Conservation (phyloP, 2,797 vertebrate genomes). For the Gymnopithys bicolor region DNA sequence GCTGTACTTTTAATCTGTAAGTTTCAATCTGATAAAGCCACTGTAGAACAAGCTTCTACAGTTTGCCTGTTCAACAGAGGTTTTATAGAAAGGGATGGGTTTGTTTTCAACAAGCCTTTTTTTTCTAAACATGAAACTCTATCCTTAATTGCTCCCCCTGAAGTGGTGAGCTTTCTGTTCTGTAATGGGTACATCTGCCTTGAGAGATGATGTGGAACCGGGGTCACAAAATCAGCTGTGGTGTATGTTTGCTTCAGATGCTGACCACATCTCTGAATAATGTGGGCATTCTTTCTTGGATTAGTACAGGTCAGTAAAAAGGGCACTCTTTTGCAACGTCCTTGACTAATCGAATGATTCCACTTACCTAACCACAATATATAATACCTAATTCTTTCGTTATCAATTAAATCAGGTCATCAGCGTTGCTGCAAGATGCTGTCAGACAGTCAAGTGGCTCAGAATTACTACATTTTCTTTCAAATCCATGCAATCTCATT, state of each 20-base stretch:
- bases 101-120: background rate
- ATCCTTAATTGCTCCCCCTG: background rate
- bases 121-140: background rate
- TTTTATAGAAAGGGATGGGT: background rate
- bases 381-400: slow-evolving; percentile 11
- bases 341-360: slow-evolving; percentile 54
- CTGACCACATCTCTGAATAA: slow-evolving; percentile 46
- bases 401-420: slow-evolving; percentile 14
- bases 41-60: background rate
- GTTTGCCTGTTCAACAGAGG: background rate
- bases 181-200: background rate
- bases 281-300: slow-evolving; percentile 25
- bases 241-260: slow-evolving; percentile 9
- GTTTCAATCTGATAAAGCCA: background rate
- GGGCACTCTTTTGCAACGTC: background rate
- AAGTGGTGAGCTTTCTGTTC: slow-evolving; percentile 13
- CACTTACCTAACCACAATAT: slow-evolving; percentile 34
- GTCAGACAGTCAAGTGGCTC: background rate
- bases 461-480: background rate
- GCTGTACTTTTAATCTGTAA: background rate
- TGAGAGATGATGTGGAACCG: background rate
- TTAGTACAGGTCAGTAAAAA: slow-evolving; percentile 40
- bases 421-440: background rate
- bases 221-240: slow-evolving; percentile 17
- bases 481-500: background rate